phyloP scores from a whole-genome alignment of 2,797 vertebrate genomes.

The Taenioides sp. region DNA sequence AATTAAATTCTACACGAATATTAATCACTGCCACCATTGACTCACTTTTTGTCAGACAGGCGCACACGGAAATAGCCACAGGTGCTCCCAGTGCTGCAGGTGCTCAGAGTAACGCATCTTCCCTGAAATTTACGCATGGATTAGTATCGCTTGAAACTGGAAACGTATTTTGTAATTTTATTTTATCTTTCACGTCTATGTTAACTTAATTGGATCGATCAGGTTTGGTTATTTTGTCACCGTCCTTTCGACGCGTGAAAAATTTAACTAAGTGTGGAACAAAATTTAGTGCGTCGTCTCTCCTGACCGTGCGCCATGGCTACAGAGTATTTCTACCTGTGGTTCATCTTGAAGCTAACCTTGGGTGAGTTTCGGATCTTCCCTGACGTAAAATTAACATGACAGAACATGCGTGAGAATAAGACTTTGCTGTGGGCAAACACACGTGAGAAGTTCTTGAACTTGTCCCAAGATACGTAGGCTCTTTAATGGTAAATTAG shows the following conservation, averaged over 20 bases:
- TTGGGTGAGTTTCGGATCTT: slow-evolving; percentile 2
- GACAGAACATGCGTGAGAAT: background rate
- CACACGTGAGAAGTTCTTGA: background rate
- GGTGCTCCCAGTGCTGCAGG: background rate
- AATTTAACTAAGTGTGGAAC: background rate
- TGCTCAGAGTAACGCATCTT: too few species aligned
- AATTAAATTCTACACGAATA: too few species aligned
- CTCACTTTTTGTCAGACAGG: too few species aligned
- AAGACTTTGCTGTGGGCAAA: background rate
- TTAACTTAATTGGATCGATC: background rate
- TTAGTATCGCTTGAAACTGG: background rate
- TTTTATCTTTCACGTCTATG: background rate
- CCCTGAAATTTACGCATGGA: too few species aligned
- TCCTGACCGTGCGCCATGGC: background rate
- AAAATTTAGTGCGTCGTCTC: too few species aligned
- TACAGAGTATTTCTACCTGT: background rate
- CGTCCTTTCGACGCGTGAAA: too few species aligned
- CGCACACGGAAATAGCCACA: too few species aligned
- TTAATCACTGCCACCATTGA: too few species aligned
- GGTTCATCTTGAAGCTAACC: background rate
- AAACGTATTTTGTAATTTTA: background rate
- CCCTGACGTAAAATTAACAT: background rate
- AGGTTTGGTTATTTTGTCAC: background rate
- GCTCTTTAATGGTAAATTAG: background rate
- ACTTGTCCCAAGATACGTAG: background rate